Base-by-base conservation (phyloP, 2,888 invertebrate species). In the Cabera pusaria region DNA sequence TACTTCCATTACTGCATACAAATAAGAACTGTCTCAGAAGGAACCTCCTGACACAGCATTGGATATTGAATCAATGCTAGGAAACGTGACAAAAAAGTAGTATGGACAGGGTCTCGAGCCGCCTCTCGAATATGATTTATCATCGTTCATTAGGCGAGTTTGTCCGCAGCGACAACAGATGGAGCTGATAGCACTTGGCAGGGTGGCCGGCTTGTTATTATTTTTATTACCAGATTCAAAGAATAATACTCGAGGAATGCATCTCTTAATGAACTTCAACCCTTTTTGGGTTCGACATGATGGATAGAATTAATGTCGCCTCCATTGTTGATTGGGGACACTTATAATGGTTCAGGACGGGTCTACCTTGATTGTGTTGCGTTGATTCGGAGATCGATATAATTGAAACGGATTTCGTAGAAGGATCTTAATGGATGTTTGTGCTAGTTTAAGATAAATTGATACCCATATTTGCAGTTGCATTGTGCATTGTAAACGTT, bases 111-210 rank as follows among this genome's bases (percentile, higher is more conserved):
- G 73, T 67, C 64, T 65, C 72, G 69, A 80, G 83, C 82, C 77
- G 81, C 82, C 83, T 86, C 85, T 88, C 87, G 87, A 88, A 87
- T 88, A 88, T 88, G 88, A 88, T 88, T 88, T 87, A 88, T 88
- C 87, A 88, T 88, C 87, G 87, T 88, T 88, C 87, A 88, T 88
- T 88, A 88, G 85, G 83, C 78, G 87, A 88, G 87, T 88, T 88
- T 88, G 87, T 88, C 87, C 87, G 85, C 84, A 82, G 72, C 87
- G 87, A 87, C 87, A 88, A 88, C 87, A 88, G 87, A 88, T 88
- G 87, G 87, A 82, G 87, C 87, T 85, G 88, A 88, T 88, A 88
- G 82, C 85, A 87, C 87, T 87, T 87, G 85, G 85, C 88, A 87
- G 88, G 88, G 88, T 88, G 88, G 88, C 87, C 87, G 78, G 72